Evolutionary conservation across 2,797 vertebrate species (phyloP).

Genomic region (Psittacula derbiana): DNA sequence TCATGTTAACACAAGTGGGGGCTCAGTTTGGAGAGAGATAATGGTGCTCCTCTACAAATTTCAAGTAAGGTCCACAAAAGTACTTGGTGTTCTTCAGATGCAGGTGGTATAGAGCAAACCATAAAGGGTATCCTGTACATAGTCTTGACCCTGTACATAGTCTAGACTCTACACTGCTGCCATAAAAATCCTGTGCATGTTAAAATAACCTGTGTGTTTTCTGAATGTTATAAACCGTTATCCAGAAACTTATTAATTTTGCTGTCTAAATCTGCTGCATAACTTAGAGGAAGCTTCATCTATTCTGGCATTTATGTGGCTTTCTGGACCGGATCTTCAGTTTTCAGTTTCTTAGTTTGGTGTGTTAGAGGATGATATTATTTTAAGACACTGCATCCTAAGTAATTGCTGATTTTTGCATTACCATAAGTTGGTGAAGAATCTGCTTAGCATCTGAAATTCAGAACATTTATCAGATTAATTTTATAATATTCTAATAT

Average conservation of each 20-base stretch:
- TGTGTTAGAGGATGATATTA: neutral
- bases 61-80: neutral
- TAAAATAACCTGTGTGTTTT: neutral
- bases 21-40: neutral
- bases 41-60: neutral
- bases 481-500: neutral
- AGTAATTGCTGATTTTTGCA: neutral
- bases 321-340: neutral
- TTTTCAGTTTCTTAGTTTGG: neutral
- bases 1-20: rapidly evolving
- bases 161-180: neutral
- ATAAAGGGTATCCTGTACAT: neutral
- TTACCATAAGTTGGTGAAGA: neutral
- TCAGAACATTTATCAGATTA: neutral
- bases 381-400: neutral
- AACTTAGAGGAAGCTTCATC: neutral
- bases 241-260: neutral
- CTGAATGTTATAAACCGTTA: neutral
- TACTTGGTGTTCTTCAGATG: neutral
- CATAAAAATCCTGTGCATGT: neutral
- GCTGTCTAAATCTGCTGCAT: neutral
- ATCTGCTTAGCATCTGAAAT: neutral
- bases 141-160: neutral
- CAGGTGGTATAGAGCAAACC: neutral
- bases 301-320: neutral